These are phyloP conservation scores for Cephus pulcher DNA, from an alignment of 2,888 invertebrate genomes.

Conservation along the genomic window DNA sequence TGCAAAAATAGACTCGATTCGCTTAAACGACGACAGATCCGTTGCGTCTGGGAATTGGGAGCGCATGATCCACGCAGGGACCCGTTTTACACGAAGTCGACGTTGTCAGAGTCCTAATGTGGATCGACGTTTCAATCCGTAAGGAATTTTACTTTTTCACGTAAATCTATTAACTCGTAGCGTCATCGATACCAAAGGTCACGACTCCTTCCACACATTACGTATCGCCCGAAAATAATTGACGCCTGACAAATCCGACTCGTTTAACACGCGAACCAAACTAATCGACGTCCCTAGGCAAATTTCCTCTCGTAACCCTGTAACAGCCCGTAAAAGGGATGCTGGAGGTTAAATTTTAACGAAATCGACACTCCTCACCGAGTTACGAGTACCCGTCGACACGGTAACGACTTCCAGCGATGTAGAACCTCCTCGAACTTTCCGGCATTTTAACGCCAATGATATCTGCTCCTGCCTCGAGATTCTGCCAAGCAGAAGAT, in stretches of 20 bases:
- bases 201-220: neutral
- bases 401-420: neutral
- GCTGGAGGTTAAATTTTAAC: neutral
- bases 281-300: neutral
- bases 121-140: neutral
- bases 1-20: constrained; percentile 5
- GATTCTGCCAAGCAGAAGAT: neutral
- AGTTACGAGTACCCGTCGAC: neutral
- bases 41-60: neutral
- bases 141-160: neutral
- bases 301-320: neutral
- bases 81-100: neutral
- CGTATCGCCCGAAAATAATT: neutral
- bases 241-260: neutral
- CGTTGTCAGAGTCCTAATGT: neutral
- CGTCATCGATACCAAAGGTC: neutral
- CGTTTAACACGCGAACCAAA: neutral
- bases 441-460: neutral
- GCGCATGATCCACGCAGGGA: neutral
- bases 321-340: neutral
- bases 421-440: neutral
- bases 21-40: constrained; percentile 6
- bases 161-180: neutral
- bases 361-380: neutral
- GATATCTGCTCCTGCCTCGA: neutral